These are phyloP conservation scores for Leucophora obtusa DNA, from an alignment of 2,888 invertebrate genomes.

Conservation along the genomic window DNA sequence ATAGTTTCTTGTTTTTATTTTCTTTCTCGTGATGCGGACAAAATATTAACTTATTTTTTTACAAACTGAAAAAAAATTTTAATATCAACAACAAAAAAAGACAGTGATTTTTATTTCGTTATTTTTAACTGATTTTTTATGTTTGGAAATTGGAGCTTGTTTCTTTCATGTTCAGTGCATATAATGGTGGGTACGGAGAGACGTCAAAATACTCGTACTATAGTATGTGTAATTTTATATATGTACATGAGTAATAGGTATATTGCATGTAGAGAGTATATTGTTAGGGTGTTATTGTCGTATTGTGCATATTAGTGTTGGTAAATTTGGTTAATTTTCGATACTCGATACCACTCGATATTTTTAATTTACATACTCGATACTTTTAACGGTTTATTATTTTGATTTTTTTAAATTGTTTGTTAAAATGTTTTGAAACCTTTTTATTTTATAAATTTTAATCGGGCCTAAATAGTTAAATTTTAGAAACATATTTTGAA, in stretches of 20 bases:
- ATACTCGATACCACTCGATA: no score
- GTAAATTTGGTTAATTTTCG: no score
- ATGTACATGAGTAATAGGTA: neutral
- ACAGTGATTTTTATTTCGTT: slow-evolving; percentile 57
- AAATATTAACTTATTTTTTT: slow-evolving; percentile 69
- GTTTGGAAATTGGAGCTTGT: slow-evolving; percentile 54
- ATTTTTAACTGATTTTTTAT: slow-evolving; percentile 12
- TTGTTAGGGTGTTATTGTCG: neutral
- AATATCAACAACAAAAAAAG: slow-evolving; percentile 59
- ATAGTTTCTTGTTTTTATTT: slow-evolving; percentile 66
- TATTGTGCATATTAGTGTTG: neutral
- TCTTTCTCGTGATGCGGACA: slow-evolving; percentile 61
- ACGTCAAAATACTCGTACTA: no score
- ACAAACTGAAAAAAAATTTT: slow-evolving; percentile 40
- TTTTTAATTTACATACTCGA: no score
- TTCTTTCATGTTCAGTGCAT: slow-evolving; percentile 61
- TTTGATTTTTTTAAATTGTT: no score
- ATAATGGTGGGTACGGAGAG: slow-evolving; percentile 14
- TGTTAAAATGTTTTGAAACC: no score
- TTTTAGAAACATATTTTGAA: no score
- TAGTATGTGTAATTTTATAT: neutral
- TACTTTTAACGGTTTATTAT: no score
- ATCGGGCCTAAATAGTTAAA: no score
- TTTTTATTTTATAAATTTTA: no score
- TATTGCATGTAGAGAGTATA: neutral